Base-by-base conservation (phyloP, 2,113 vertebrate genomes). In the Prochilodus magdalenae region DNA sequence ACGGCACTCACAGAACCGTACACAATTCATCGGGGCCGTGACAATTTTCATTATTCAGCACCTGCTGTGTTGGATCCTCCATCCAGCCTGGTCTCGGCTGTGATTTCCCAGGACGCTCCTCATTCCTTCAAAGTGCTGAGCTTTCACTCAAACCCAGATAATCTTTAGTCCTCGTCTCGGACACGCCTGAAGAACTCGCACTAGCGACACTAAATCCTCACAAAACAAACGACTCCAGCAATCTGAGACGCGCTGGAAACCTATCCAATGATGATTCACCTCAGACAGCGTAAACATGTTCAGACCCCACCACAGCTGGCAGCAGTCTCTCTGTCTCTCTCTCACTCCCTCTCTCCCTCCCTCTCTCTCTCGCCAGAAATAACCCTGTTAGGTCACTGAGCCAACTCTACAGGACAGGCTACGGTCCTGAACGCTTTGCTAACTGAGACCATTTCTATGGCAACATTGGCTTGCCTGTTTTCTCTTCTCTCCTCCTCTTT, bases 371-470 rank as follows among this genome's bases (percentile, higher is more conserved):
- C 55, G 70, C 75, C 71, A 78, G 65, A 85, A 85, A 85, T 82
- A 79, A 77, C 72, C 84, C 51, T 26, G 76, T 85, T 82, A 82
- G 80, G 40, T 85, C 84, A 82, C 5, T 78, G 74, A 82, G 75
- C 80, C 80, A 53, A 47, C 75, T 67, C 70, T 47, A 65, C 63
- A 27, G 57, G 79, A 79, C 75, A 40, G 36, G 29, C 70, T 67
- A 62, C 55, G 65, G 69, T 67, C 79, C 79, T 33, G 70, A 26
- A 82, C 73, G 60, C 70, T 86, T 79, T 71, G 63, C 75, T 69
- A 85, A 82, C 75, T 77, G 69, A 76, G 57, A 77, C 44, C 62
- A 79, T 85, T 82, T 75, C 84, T 79, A 85, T 85, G 84, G 84
- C 79, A 85, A 85, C 84, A 29, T 69, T 60, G 29, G 55, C 47